Percentiles rank a stretch among this genome's conserved stretches.
Conservation (phyloP, 2,113 vertebrate species). For the Sarotherodon lohbergeri region DNA sequence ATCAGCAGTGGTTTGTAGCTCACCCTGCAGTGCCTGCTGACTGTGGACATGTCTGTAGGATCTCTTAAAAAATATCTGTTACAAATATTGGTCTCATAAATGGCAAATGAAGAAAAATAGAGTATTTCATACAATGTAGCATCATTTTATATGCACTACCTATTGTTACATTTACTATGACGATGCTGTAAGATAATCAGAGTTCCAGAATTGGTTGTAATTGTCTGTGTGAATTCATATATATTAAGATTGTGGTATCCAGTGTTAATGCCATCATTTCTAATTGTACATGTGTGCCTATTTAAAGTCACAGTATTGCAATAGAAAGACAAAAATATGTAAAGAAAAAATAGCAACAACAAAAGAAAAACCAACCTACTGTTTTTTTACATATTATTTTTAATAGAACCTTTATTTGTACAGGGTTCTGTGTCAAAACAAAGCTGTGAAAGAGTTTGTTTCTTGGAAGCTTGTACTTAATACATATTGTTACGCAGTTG, state of each 20-base stretch:
- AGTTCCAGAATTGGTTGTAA: constrained; percentile 41
- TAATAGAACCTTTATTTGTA: constrained; percentile 19
- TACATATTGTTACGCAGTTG: constrained; percentile 20
- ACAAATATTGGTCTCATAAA: constrained; percentile 21
- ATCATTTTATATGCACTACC: constrained; percentile 34
- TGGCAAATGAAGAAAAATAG: not conserved
- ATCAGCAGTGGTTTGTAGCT: constrained; percentile 23
- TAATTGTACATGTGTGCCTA: not conserved
- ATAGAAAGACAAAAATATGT: constrained; percentile 23
- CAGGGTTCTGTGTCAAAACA: constrained; percentile 11
- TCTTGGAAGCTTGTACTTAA: not conserved
- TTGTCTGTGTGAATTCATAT: constrained; percentile 25
- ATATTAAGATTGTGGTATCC: not conserved
- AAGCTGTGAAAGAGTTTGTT: constrained; percentile 10
- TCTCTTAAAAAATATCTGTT: not conserved
- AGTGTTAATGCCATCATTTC: constrained; percentile 15
- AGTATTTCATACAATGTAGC: constrained; percentile 43
- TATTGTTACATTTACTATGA: constrained; percentile 20
- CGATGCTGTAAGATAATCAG: constrained; percentile 1
- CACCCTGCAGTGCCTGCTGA: constrained; percentile 9
- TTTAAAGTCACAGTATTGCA: constrained; percentile 3
- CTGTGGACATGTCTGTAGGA: constrained; percentile 12
- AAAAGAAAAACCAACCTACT: not conserved
- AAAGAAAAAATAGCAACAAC: not conserved
- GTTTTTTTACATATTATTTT: constrained; percentile 14